Evolutionary conservation across 2,797 vertebrate genomes (phyloP), one percentile per base, ranked within the genome.

Genomic region (Crocodylus rhombifer): DNA sequence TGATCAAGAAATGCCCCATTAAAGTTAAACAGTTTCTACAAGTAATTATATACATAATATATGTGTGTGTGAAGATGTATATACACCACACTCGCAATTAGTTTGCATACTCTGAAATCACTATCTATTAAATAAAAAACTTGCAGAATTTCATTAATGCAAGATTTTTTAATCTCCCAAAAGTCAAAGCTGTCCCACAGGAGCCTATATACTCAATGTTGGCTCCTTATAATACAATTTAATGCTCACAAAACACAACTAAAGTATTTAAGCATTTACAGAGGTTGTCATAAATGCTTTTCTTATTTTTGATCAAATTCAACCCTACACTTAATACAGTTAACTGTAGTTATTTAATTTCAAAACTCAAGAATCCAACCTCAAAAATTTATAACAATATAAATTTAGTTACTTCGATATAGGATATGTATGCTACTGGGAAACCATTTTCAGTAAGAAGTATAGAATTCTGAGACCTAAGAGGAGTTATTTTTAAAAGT

Each of bases 341-440:
- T 99, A 98, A 97, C 97, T 98, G 96, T 98, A 98, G 98, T 99
- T 99, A 99, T 99, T 99, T 98, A 98, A 99, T 99, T 99, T 98
- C 97, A 97, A 98, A 98, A 97, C 98, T 98, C 98, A 98, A 98
- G 99, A 98, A 98, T 97, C 97, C 97, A 98, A 97, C 97, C 97
- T 98, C 97, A 97, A 97, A 98, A 98, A 98, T 98, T 98, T 98
- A 98, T 98, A 99, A 98, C 98, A 98, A 98, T 98, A 99, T 99
- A 99, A 99, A 98, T 98, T 96, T 95, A 98, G 96, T 98, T 97
- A 97, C 98, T 97, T 95, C 98, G 97, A 97, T 97, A 97, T 96
- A 96, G 97, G 98, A 98, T 98, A 98, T 95, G 95, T 98, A 97
- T 97, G 97, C 97, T 97, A 97, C 96, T 94, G 97, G 97, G 98